These are phyloP conservation scores for Drosophila anomelani DNA, from an alignment of 2,888 invertebrate genomes.

Conservation along the genomic window DNA sequence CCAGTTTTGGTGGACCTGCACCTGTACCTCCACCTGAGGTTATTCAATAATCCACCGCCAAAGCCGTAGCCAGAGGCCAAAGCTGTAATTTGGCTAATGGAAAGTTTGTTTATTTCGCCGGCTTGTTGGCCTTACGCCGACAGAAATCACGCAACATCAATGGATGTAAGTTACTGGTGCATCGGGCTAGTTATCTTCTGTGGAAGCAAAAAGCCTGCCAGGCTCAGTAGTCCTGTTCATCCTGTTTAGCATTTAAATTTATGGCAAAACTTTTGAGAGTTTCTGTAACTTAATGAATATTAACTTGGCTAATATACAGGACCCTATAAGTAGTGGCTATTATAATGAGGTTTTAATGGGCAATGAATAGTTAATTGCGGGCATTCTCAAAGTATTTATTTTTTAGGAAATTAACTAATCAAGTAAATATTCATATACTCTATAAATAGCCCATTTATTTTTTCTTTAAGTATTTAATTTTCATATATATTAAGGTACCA, in stretches of 20 bases:
- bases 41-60: constrained; percentile 72
- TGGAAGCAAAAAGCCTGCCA: constrained; percentile 6
- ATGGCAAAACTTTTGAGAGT: constrained; percentile 1
- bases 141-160: constrained; percentile 68
- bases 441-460: not conserved
- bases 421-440: not conserved
- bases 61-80: constrained; percentile 27
- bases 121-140: constrained; percentile 20
- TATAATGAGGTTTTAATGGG: not conserved
- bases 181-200: constrained; percentile 36
- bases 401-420: no score
- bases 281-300: not conserved
- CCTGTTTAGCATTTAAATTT: constrained; percentile 8
- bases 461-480: not conserved
- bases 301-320: not conserved
- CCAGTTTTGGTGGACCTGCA: constrained; percentile 26
- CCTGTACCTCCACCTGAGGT: constrained; percentile 20
- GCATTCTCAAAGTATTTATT: not conserved
- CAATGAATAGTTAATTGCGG: not conserved
- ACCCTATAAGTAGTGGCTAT: no score
- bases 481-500: not conserved
- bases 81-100: constrained; percentile 76
- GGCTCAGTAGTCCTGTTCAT: not conserved
- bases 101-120: constrained; percentile 44
- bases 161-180: constrained; percentile 59